These are phyloP conservation scores for Biston betularia DNA, from an alignment of 2,888 invertebrate species.

Conservation along the genomic window DNA sequence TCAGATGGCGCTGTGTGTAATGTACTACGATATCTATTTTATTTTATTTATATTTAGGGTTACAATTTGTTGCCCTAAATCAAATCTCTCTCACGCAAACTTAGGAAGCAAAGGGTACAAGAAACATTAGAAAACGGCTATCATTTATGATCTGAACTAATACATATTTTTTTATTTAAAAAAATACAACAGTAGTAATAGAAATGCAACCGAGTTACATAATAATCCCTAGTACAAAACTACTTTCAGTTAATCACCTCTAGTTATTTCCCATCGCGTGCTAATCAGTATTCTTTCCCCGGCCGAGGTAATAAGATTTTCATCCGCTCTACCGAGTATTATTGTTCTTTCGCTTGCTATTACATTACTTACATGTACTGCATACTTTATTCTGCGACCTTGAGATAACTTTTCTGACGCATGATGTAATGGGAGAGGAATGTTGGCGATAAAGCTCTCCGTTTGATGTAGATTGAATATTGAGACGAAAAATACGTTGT, in stretches of 20 bases:
- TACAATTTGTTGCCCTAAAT: too few species aligned
- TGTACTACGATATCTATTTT: too few species aligned
- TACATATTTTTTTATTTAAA: too few species aligned
- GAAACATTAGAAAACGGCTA: too few species aligned
- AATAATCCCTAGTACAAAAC: constrained; percentile 16
- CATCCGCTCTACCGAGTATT: constrained; percentile 33
- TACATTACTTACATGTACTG: constrained; percentile 34
- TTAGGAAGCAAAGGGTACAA: too few species aligned
- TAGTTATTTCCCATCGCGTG: constrained; percentile 15
- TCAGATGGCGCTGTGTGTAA: too few species aligned
- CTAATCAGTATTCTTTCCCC: constrained; percentile 35
- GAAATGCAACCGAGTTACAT: not conserved
- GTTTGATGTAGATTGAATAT: constrained; percentile 28
- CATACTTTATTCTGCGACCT: constrained; percentile 30
- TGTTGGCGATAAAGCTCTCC: constrained; percentile 16
- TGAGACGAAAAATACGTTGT: not conserved
- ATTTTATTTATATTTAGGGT: too few species aligned
- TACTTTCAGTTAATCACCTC: constrained; percentile 28
- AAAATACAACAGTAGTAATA: too few species aligned
- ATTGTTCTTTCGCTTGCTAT: constrained; percentile 33
- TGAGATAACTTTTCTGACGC: constrained; percentile 19
- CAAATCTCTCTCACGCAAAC: too few species aligned
- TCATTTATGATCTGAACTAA: too few species aligned
- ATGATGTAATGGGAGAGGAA: constrained; percentile 22
- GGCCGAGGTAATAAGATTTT: constrained; percentile 35